Evolutionary conservation across 1,140 invertebrate species (phyloP), one percentile per base, ranked within the genome.

Genomic region (Onthophagus taurus): DNA sequence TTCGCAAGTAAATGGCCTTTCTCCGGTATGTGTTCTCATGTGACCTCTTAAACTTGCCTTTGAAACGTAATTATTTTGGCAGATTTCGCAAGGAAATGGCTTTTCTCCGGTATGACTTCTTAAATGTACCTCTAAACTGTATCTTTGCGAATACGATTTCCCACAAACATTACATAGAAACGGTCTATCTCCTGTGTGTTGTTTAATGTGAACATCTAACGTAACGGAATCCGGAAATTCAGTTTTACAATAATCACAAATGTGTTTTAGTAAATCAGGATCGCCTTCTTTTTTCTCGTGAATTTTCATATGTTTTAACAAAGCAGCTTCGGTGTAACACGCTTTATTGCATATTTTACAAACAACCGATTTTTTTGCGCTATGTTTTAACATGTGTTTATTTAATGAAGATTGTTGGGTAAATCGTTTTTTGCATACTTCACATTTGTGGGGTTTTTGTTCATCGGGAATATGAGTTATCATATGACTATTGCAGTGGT

Each of bases 1-100:
- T 41, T 66, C 59, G 50, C 66, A 71, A 24, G 51, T 49, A 42
- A 65, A 65, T n/a, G 61, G 60, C 33, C 59, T 44, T 51, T 64
- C 62, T 8, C 61, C 61, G 29, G 78, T 80, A 60, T 81, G 79
- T 24, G 78, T 80, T 51, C 80, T 63, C 63, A 79, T 74, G 62
- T 83, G 80, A 44, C 81, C 73, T 64, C 80, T 72, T 17, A 76
- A 60, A 52, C 76, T 76, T 30, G 74, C 75, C 50, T 75, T 74
- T 30, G 76, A 73, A 24, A 76, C 75, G 50, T 78, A 81, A 31
- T 59, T 63, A 56, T 71, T 71, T 13, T 63, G 69, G 44, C 73
- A 76, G 3, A 70, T 64, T 36, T 69, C 65, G 44, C 73, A 76
- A 7, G 63, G 49, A 48, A 68, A 68, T 0, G 70, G 71, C 41